These are phyloP conservation scores for Petrocephalus microphthalmus DNA, from an alignment of 2,113 vertebrate species.

Conservation along the genomic window DNA sequence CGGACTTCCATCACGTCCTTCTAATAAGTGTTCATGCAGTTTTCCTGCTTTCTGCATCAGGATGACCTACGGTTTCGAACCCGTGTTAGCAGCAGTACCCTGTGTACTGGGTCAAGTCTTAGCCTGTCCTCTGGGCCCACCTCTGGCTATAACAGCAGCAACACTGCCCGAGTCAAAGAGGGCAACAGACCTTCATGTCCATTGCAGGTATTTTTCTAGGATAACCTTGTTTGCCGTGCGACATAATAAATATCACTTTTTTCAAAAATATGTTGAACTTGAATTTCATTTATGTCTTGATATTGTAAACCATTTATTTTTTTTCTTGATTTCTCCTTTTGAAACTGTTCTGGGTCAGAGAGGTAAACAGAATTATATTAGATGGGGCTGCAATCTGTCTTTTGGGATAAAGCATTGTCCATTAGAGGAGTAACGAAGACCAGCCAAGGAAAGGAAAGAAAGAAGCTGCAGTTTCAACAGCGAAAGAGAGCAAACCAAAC, in stretches of 20 bases:
- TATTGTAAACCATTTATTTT: background rate
- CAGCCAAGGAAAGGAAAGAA: background rate
- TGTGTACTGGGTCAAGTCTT: constrained; percentile 76
- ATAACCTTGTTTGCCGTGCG: background rate
- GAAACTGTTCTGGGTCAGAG: background rate
- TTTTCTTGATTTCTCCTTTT: background rate
- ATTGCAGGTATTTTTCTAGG: constrained; percentile 47
- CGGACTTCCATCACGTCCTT: background rate
- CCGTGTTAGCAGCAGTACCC: constrained; percentile 72
- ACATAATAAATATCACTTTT: background rate
- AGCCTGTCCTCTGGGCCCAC: constrained; percentile 88
- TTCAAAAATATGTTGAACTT: background rate
- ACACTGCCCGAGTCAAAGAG: constrained; percentile 55
- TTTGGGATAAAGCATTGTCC: background rate
- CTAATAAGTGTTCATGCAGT: background rate
- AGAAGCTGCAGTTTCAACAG: background rate
- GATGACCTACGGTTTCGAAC: constrained; percentile 75
- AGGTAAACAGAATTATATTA: background rate
- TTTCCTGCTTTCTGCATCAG: constrained; percentile 44
- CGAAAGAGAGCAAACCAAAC: too few relatives aligned
- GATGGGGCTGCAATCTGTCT: background rate
- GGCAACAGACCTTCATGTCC: constrained; percentile 42
- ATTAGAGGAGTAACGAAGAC: background rate
- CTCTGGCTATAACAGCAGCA: constrained; percentile 90
- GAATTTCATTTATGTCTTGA: background rate